Base-by-base conservation (phyloP, 1,140 invertebrate genomes). In the Anagrus nilaparvatae region DNA sequence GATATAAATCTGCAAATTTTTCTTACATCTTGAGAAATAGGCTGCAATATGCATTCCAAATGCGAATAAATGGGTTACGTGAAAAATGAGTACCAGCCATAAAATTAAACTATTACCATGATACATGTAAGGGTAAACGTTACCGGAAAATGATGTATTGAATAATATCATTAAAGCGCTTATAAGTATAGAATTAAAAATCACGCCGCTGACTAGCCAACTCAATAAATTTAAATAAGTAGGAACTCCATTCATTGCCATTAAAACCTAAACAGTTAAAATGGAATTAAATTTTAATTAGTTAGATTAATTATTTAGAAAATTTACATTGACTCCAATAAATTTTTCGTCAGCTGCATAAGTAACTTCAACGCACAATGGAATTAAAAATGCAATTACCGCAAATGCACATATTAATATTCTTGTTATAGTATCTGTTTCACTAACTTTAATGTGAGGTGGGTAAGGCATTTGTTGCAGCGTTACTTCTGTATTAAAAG, bases 401-500 rank as follows among this genome's bases (percentile, higher is more conserved):
- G 58, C 59, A 42, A 67, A 56, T 28, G 41, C 36, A 36, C 49
- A 50, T 17, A 63, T 51, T 19, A 49, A 41, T 29, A 49, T 24
- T 37, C 60, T 60, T 24, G 60, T 29, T 9, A 48, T 12, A 21
- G 30, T 16, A 37, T 59, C 58, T 5, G 24, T 34, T 7, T 34
- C n/a, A 42, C 63, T 52, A 24, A 59, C 47, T 54, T 60, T 43
- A 20, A 61, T 45, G 23, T 59, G 50, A 2, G 62, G 62, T 8
- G 63, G 64, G 48, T 60, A 60, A 6, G 65, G 65, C 64, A 68
- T 68, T 59, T 55, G 53, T 50, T 68, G 63, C 42, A 61, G 51
- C 6, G 48, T 62, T 6, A 66, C 24, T 38, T 56, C 33, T 20
- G 43, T 34, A 13, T 52, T 31, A 18, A 40, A 41, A 16, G 42